Base-by-base conservation (phyloP, 2,113 vertebrate species). In the Terrapene triunguis region DNA sequence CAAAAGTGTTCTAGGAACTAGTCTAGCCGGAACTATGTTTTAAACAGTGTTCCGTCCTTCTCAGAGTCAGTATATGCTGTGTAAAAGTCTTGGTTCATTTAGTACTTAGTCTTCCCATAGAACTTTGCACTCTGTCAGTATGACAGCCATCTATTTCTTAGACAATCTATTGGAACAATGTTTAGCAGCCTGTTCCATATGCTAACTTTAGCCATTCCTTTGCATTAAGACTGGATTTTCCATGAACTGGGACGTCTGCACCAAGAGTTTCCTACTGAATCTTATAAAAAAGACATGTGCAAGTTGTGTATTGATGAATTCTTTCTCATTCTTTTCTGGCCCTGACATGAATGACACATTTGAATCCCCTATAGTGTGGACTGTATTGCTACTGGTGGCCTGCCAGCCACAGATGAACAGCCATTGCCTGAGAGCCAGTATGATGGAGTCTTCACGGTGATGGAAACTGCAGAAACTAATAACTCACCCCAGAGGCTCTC, bases 281-380 rank as follows among this genome's bases (percentile, higher is more conserved):
- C 72, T 83, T 89, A 13, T 57, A 80, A 76, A 50, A 42, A 13
- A 80, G 72, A 19, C 14, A 12, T 3, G 8, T 59, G 24, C 32
- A 54, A 29, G 51, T 84, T 82, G 89, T 25, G 5, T 7, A 10
- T 2, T 69, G 5, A 65, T 10, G 42, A 44, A 5, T 2, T 27
- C 19, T 47, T 93, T 55, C 55, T 54, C 10, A 3, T 42, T 83
- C 27, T 81, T 92, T 83, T 82, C 8, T 53, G 59, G 44, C 50
- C 29, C 1, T 32, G 80, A 7, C 44, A 25, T 87, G 17, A 19
- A 50, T 55, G 51, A 78, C 84, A 86, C 38, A 13, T 90, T 35
- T 93, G 80, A 88, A 48, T 57, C 13, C 78, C 53, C 53, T 85
- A 22, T 94, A 98, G 98, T 35, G 79, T 82, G 55, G 95, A 92